Percentiles rank a stretch among this genome's conserved stretches.
Conservation (phyloP, 2,113 vertebrate species). For the Dissostichus mawsoni region DNA sequence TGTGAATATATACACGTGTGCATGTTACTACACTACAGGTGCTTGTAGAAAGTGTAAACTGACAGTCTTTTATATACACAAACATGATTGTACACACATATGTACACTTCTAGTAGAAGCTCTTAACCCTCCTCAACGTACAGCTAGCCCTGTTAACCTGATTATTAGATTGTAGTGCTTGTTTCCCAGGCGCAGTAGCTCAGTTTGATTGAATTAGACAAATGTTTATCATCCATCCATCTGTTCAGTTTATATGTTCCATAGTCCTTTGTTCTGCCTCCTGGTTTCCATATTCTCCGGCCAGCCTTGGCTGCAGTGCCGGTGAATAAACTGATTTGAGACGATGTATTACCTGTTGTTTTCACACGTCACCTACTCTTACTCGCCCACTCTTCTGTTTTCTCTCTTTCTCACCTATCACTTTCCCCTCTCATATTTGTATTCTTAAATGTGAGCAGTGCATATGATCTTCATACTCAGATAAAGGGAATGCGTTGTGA, state of each 20-base stretch:
- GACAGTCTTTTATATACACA: background rate
- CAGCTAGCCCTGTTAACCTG: constrained; percentile 15
- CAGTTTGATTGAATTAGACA: constrained; percentile 71
- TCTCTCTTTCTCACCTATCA: constrained; percentile 26
- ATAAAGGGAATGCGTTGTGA: too few species aligned
- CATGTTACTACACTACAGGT: background rate
- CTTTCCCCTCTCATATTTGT: constrained; percentile 2
- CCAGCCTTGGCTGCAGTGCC: constrained; percentile 24
- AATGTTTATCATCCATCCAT: constrained; percentile 44
- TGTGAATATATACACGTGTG: background rate
- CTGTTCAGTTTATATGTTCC: constrained; percentile 19
- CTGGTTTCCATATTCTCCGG: constrained; percentile 31
- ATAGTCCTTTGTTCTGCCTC: constrained; percentile 47
- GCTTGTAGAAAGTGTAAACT: background rate
- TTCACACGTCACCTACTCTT: constrained; percentile 45
- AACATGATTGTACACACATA: background rate
- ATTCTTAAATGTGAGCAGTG: background rate
- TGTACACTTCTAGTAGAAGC: background rate
- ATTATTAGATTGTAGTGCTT: constrained; percentile 49
- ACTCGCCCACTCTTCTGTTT: constrained; percentile 30
- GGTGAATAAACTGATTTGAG: constrained; percentile 56
- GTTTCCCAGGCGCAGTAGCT: constrained; percentile 30
- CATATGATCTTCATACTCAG: constrained; percentile 19
- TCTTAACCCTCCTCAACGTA: constrained; percentile 17
- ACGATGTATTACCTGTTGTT: constrained; percentile 64